A percentile compares a stretch with the other conserved stretches of the same genome.
phyloP scores from a whole-genome alignment of 1,140 invertebrate species.

The Radopholus similis region DNA sequence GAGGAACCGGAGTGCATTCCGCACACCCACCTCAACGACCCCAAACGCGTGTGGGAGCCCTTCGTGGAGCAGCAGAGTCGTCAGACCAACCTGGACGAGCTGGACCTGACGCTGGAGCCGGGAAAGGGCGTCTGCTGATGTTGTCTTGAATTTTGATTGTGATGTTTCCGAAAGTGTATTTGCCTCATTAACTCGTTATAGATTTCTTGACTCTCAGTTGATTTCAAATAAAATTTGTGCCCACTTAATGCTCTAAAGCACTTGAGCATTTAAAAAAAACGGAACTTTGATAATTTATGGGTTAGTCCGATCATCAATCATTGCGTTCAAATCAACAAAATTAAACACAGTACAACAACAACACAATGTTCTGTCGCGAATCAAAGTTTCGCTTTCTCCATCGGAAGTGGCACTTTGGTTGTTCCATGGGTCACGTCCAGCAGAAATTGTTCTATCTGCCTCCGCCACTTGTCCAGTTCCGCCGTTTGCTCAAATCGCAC shows the following conservation, averaged over 20 bases:
- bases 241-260: background rate
- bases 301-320: background rate
- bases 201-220: background rate
- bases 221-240: background rate
- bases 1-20: constrained; percentile 27
- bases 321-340: too few relatives aligned
- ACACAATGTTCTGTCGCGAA: too few relatives aligned
- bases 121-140: constrained; percentile 27
- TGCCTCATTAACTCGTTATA: background rate
- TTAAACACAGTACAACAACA: too few relatives aligned
- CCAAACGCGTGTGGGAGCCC: constrained; percentile 36
- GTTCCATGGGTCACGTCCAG: too few relatives aligned
- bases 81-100: constrained; percentile 39
- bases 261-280: background rate
- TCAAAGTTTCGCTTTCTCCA: too few relatives aligned
- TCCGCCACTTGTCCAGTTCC: too few relatives aligned
- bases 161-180: background rate
- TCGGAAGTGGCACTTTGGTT: too few relatives aligned
- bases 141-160: too few relatives aligned
- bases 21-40: constrained; percentile 45
- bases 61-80: constrained; percentile 34
- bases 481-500: too few relatives aligned
- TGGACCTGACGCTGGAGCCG: constrained; percentile 25
- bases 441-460: too few relatives aligned
- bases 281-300: background rate